These are phyloP conservation scores for Dinomys branickii DNA, from an alignment of 2,113 vertebrate genomes.

Conservation along the genomic window DNA sequence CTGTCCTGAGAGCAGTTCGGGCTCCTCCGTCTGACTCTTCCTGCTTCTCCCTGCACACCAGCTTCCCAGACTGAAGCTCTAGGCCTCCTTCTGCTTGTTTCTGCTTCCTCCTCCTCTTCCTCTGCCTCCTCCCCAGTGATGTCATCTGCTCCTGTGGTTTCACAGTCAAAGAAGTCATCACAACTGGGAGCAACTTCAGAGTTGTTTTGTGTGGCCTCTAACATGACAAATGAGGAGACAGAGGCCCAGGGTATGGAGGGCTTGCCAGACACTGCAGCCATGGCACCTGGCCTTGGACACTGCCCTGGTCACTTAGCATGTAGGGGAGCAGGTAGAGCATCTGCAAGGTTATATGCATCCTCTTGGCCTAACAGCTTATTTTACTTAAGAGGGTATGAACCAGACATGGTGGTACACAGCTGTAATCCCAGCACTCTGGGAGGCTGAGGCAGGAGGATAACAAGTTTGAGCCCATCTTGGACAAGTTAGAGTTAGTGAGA, in stretches of 20 bases:
- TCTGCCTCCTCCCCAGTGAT: neutral
- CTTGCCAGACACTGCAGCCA: neutral
- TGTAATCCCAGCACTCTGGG: neutral
- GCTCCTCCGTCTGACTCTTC: neutral
- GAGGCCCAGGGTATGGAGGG: neutral
- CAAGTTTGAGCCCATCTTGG: neutral
- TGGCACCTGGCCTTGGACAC: neutral
- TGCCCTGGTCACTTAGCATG: rapidly evolving
- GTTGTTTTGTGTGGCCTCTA: rapidly evolving
- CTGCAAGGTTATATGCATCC: rapidly evolving
- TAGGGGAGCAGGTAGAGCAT: rapidly evolving
- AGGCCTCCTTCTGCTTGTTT: neutral
- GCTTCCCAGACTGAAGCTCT: rapidly evolving
- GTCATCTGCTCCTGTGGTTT: neutral
- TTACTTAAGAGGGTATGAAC: neutral
- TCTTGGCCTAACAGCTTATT: no score
- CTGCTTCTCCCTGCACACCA: neutral
- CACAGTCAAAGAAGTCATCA: neutral
- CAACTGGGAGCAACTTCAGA: neutral
- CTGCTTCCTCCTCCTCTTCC: neutral
- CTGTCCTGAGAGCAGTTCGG: neutral
- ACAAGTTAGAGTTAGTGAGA: neutral
- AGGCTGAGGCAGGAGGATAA: neutral
- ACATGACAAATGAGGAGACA: neutral
- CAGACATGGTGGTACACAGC: neutral